Evolutionary conservation across 1,140 invertebrate genomes (phyloP).

Genomic region (Potamilus streckersoni): DNA sequence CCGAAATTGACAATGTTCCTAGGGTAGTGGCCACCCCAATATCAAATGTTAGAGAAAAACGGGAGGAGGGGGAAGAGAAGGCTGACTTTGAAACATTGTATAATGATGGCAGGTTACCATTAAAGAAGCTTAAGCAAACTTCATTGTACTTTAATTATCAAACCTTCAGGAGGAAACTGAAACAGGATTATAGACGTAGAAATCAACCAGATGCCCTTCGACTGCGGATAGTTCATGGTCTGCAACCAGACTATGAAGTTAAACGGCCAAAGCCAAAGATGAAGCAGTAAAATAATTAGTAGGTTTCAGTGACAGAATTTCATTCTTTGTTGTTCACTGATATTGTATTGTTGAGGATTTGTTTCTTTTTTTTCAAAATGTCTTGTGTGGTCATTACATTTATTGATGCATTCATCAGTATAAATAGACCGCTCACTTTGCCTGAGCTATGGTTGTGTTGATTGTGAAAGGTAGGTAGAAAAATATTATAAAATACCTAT

Average conservation of each 20-base stretch:
- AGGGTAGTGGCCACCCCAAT: constrained; percentile 86
- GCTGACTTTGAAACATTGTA: constrained; percentile 82
- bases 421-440: too few relatives aligned
- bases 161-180: constrained; percentile 77
- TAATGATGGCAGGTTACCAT: constrained; percentile 79
- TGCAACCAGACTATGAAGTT: constrained; percentile 26
- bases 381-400: too few relatives aligned
- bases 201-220: constrained; percentile 34
- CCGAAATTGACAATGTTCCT: constrained; percentile 82
- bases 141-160: constrained; percentile 79
- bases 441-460: too few relatives aligned
- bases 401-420: too few relatives aligned
- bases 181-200: constrained; percentile 68
- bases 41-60: constrained; percentile 1
- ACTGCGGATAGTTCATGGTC: constrained; percentile 20
- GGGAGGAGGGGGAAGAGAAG: constrained; percentile 69
- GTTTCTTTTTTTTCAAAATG: too few relatives aligned
- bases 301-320: too few relatives aligned
- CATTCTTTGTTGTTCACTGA: too few relatives aligned
- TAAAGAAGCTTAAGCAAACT: constrained; percentile 75
- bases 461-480: too few relatives aligned
- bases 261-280: too few relatives aligned
- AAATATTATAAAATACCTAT: too few relatives aligned
- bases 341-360: too few relatives aligned
- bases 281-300: too few relatives aligned